Evolutionary conservation across 1,140 invertebrate genomes (phyloP).

Genomic region (Gryllus bimaculatus): DNA sequence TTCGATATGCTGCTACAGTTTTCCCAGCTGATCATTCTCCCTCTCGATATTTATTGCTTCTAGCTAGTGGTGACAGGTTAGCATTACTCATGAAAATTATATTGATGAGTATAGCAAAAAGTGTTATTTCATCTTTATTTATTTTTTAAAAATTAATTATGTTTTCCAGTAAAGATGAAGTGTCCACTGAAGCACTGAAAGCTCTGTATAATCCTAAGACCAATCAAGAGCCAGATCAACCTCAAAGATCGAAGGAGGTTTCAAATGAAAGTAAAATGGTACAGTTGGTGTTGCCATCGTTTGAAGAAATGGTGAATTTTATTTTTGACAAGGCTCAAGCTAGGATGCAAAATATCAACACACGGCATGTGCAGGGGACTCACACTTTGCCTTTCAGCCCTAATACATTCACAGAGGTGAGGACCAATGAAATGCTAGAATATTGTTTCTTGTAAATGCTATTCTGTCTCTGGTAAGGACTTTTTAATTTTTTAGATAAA

Average conservation of each 20-base stretch:
- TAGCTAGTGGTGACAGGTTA: slow-evolving; percentile 74
- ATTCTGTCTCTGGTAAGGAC: too few relatives aligned
- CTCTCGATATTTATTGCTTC: slow-evolving; percentile 71
- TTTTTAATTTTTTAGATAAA: too few relatives aligned
- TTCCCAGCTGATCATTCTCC: slow-evolving; percentile 72
- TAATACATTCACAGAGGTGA: slow-evolving; percentile 51
- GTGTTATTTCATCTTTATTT: background rate
- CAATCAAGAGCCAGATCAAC: slow-evolving; percentile 22
- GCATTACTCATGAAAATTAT: slow-evolving; percentile 17
- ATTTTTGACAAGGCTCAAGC: slow-evolving; percentile 52
- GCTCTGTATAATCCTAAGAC: slow-evolving; percentile 47
- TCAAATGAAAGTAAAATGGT: slow-evolving; percentile 15
- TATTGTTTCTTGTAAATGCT: too few relatives aligned
- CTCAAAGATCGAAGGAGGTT: slow-evolving; percentile 39
- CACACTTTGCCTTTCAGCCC: slow-evolving; percentile 56
- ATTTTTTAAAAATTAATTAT: background rate
- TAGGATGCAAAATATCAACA: slow-evolving; percentile 44
- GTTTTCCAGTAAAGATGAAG: slow-evolving; percentile 59
- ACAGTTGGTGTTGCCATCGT: slow-evolving; percentile 39
- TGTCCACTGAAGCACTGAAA: slow-evolving; percentile 60
- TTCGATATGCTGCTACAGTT: slow-evolving; percentile 68
- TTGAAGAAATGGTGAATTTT: slow-evolving; percentile 51
- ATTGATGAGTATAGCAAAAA: background rate
- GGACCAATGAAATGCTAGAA: too few relatives aligned
- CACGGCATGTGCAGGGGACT: slow-evolving; percentile 48